phyloP scores from a whole-genome alignment of 1,140 invertebrate species.

The Pectinophora gossypiella region DNA sequence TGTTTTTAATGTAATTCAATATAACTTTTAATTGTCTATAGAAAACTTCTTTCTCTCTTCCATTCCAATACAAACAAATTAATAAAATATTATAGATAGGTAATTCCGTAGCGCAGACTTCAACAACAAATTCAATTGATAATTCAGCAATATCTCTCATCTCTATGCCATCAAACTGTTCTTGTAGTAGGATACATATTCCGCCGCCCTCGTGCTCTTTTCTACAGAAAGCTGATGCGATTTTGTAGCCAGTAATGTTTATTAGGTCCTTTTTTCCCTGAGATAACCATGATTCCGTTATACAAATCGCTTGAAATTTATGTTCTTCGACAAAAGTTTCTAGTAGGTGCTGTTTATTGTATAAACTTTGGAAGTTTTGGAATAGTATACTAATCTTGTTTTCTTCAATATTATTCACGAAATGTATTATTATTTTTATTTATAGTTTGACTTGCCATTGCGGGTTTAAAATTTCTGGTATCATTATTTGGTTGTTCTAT shows the following conservation, averaged over 20 bases:
- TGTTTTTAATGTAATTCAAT: neutral
- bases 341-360: neutral
- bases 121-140: neutral
- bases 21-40: neutral
- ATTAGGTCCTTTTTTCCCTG: neutral
- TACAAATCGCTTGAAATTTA: neutral
- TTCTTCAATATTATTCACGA: neutral
- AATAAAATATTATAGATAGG: neutral
- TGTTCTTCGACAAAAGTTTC: neutral
- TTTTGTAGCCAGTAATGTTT: neutral
- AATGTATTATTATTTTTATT: neutral
- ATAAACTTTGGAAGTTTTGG: neutral
- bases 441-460: neutral
- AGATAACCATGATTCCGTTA: neutral
- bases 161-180: neutral
- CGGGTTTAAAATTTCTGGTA: no score
- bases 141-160: neutral
- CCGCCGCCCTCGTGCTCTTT: neutral
- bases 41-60: conserved; percentile 2
- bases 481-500: no score
- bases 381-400: neutral
- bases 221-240: neutral
- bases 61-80: conserved; percentile 1
- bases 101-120: neutral
- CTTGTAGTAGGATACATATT: neutral